These are phyloP conservation scores for Corythaeola cristata DNA, from an alignment of 2,113 vertebrate genomes.

Conservation along the genomic window DNA sequence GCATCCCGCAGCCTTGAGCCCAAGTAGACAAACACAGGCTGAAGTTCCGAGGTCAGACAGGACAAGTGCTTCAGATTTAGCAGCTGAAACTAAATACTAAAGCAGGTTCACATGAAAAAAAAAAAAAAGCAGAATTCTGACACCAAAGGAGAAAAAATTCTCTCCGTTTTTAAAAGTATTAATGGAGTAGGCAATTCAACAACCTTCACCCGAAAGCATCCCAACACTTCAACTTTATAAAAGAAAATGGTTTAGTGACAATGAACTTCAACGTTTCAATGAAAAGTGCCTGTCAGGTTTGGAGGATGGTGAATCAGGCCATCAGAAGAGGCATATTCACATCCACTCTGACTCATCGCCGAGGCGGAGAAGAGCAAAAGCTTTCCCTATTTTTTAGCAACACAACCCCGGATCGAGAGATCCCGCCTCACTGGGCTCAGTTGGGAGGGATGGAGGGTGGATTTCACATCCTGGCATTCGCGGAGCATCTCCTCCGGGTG, in stretches of 20 bases:
- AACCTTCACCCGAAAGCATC: conserved; percentile 43
- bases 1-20: background rate
- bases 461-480: background rate
- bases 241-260: conserved; percentile 9
- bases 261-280: background rate
- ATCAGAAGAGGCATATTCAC: background rate
- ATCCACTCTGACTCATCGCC: background rate
- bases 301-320: background rate
- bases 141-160: background rate
- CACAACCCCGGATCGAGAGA: accelerated
- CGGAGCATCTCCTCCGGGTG: background rate
- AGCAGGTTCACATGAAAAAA: background rate
- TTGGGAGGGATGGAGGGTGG: background rate
- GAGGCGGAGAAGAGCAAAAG: background rate
- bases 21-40: background rate
- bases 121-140: background rate
- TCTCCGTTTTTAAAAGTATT: conserved; percentile 6
- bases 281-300: background rate
- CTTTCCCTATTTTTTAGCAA: background rate
- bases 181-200: conserved; percentile 36
- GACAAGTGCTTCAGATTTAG: background rate
- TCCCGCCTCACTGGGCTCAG: accelerated
- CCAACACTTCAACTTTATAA: background rate
- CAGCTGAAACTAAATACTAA: background rate
- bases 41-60: background rate